A percentile compares a stretch with the other conserved stretches of the same genome.
These are phyloP conservation scores for Stercorarius parasiticus DNA, from an alignment of 2,113 vertebrate species.

Conservation along the genomic window DNA sequence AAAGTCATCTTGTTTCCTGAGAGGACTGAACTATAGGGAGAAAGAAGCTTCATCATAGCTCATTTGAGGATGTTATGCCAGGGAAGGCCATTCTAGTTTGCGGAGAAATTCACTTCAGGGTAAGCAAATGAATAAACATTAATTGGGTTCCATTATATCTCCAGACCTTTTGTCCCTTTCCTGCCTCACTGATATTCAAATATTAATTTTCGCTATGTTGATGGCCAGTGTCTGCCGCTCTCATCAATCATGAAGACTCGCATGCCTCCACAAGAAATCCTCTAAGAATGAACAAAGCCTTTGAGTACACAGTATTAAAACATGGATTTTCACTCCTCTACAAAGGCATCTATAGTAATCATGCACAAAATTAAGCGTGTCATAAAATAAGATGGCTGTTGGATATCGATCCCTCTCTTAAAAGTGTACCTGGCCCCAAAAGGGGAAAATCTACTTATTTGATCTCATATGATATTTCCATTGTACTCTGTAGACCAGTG, in stretches of 20 bases:
- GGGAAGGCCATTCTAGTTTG: background rate
- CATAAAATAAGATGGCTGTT: constrained; percentile 3
- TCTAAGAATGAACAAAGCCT: background rate
- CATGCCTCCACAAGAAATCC: background rate
- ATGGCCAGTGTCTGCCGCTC: background rate
- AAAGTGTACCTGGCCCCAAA: constrained; percentile 32
- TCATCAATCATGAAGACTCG: background rate
- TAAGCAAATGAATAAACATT: background rate
- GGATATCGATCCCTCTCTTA: constrained; percentile 22
- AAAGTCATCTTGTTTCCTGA: background rate
- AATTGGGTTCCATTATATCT: background rate
- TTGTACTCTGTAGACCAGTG: background rate
- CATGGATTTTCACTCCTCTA: background rate
- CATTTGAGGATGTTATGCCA: background rate
- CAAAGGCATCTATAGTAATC: background rate
- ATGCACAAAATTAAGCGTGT: constrained; percentile 8
- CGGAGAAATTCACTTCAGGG: background rate
- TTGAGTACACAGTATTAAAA: background rate
- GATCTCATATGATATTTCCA: background rate
- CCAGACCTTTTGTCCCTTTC: background rate
- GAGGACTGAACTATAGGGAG: background rate
- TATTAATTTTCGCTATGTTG: background rate
- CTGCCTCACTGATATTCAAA: background rate
- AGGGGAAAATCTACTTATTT: constrained; percentile 24
- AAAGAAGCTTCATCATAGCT: background rate